A percentile compares a stretch with the other conserved stretches of the same genome.
These are phyloP conservation scores for Therioaphis trifolii DNA, from an alignment of 2,888 invertebrate species.

Conservation along the genomic window DNA sequence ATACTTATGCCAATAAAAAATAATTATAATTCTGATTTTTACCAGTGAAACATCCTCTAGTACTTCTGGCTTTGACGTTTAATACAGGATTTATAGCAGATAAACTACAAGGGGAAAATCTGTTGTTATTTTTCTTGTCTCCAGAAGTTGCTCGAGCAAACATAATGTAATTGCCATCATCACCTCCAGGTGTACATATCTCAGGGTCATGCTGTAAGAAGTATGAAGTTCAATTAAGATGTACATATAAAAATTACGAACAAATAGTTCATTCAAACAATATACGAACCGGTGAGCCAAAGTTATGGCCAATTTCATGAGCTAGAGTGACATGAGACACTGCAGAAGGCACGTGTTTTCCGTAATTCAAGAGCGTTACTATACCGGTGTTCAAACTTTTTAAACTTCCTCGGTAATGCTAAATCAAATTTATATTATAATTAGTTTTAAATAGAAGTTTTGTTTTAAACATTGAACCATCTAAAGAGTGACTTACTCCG, in stretches of 20 bases:
- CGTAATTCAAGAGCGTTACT: constrained; percentile 96
- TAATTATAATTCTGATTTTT: constrained; percentile 65
- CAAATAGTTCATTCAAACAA: not conserved
- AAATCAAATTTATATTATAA: constrained; percentile 34
- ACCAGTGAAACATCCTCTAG: constrained; percentile 94
- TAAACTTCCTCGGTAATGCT: constrained; percentile 89
- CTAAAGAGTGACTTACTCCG: constrained; percentile 76
- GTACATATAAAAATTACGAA: not conserved
- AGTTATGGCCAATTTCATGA: constrained; percentile 99
- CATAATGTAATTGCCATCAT: constrained; percentile 99
- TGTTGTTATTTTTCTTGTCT: constrained; percentile 96
- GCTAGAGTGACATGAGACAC: constrained; percentile 98
- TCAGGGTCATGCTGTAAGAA: constrained; percentile 89
- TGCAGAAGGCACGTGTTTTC: constrained; percentile 97
- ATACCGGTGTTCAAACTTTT: constrained; percentile 98
- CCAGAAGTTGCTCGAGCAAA: constrained; percentile 98
- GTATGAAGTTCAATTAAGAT: not conserved
- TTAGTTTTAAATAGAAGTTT: not conserved
- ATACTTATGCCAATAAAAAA: not conserved
- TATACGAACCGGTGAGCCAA: constrained; percentile 90
- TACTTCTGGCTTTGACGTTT: constrained; percentile 88
- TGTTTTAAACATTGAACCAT: not conserved
- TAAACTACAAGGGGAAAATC: constrained; percentile 94
- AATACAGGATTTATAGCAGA: constrained; percentile 92
- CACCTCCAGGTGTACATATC: constrained; percentile 92